Base-by-base conservation (phyloP, 2,888 invertebrate genomes). In the Linnaemya tessellans region DNA sequence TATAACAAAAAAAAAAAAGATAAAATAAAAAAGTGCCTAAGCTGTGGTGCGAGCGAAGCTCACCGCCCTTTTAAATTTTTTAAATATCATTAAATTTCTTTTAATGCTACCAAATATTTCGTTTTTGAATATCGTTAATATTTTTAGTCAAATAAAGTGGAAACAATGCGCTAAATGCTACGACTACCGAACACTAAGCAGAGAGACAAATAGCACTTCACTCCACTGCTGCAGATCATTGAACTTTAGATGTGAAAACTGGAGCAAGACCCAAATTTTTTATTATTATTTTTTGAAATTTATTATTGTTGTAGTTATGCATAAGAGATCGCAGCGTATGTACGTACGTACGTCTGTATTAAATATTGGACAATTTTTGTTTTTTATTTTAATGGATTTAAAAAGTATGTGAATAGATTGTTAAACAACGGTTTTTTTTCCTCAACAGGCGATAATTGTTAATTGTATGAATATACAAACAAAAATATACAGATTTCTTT, bases 191-290 rank as follows among this genome's bases (percentile, higher is more conserved):
- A 20, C 35, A 22, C 46, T 60, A 30, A 35, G 49, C 3, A 51
- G 22, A 49, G 22, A 20, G n/a, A 38, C 49, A 35, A 54, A 25
- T 38, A 70, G 20, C 74, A 30, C 49, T 58, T 81, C 64, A 70
- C 78, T 78, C 64, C 68, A 25, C 54, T 67, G 25, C 56, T 56
- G 65, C 41, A 89, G 90, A 89, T 90, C 90, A 89, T 89, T 90
- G 90, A 90, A 90, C 90, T 90, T 89, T 75, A 88, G 87, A 89
- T 89, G 89, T 88, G 89, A 90, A 90, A 90, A 90, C 89, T 90
- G 89, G 90, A 90, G 90, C 90, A 89, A 90, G 90, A 90, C 90
- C 90, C 89, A 89, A 89, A 90, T 90, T 90, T 90, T 49, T 46
- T 38, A 20, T 30, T 30, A 3, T 30, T 30, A 3, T 30, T 30